A percentile compares a stretch with the other conserved stretches of the same genome.
phyloP scores from a whole-genome alignment of 2,888 invertebrate genomes.

The Apamea monoglypha region DNA sequence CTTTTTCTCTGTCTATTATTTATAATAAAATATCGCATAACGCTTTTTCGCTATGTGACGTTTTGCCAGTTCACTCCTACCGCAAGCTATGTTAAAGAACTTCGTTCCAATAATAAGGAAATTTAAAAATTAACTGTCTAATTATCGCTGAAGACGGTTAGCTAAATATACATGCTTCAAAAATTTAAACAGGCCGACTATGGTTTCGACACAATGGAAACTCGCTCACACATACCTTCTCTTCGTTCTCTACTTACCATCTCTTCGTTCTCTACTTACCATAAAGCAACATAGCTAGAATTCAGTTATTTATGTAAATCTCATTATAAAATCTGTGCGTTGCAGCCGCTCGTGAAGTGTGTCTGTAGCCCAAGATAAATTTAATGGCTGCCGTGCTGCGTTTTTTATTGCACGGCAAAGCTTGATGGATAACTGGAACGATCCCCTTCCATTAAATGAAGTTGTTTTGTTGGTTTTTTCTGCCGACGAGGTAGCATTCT shows the following conservation, averaged over 20 bases:
- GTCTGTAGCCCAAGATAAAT: constrained; percentile 33
- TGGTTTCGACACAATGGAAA: neutral
- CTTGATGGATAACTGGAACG: constrained; percentile 50
- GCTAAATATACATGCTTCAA: neutral
- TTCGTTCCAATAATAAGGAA: neutral
- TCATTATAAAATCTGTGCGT: constrained; percentile 24
- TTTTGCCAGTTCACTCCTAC: no score
- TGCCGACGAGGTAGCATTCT: constrained; percentile 7
- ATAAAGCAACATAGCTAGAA: neutral
- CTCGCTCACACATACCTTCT: neutral
- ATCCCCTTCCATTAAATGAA: constrained; percentile 28
- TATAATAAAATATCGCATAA: no score
- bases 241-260: neutral
- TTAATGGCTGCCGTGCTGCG: constrained; percentile 41
- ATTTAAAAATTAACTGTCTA: neutral
- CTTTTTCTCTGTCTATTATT: no score
- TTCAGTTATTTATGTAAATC: constrained; percentile 11
- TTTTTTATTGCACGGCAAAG: constrained; percentile 55
- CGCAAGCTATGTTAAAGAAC: no score
- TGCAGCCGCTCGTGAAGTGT: constrained; percentile 18
- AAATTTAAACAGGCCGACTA: neutral
- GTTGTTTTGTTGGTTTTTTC: constrained; percentile 37
- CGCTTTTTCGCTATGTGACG: no score
- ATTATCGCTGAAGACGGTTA: neutral
- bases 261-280: neutral